Evolutionary conservation across 2,888 invertebrate species (phyloP), one percentile per base, ranked within the genome.

Genomic region (Ophioninae sp.): DNA sequence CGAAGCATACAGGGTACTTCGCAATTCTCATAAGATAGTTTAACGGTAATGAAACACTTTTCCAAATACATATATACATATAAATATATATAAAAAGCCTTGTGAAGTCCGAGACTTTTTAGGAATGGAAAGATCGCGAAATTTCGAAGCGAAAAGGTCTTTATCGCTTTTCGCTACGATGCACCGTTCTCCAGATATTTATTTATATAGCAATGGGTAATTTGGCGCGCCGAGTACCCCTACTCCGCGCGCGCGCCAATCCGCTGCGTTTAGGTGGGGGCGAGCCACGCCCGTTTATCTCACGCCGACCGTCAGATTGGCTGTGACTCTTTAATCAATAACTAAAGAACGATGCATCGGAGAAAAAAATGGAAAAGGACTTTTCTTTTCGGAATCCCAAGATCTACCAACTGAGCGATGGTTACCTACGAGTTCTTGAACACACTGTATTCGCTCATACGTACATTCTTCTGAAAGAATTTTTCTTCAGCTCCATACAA

Each of bases 401-500:
- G 51, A 51, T 51, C 51, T 51, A 17, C 13, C 51, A 13, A 17
- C 51, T 17, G 13, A 17, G 51, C 17, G 13, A 51, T 17, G 1
- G 13, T 17, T 51, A 17, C 13, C 51, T 6, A 13, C 51, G 51
- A 51, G 51, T 17, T 51, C 51, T 51, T 51, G 17, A 17, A 51
- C 51, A 51, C 13, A 51, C 51, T 51, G 51, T 51, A n/a, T 65
- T 37, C 39, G n/a, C n/a, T 20, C 10, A 37, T 76, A 51, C 51
- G 17, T 17, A 51, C 51, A 51, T 17, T 68, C 37, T 23, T 67
- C n/a, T 61, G 41, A 13, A 79, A 81, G 78, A 79, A 81, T 81
- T 79, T 84, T 79, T 59, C 59, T 68, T 44, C 63, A n/a, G 68
- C 68, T 81, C 79, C 84, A 81, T 76, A 81, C 41, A 13, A 59